Evolutionary conservation across 2,797 vertebrate genomes (phyloP).

Genomic region (Pipistrellus pygmaeus): DNA sequence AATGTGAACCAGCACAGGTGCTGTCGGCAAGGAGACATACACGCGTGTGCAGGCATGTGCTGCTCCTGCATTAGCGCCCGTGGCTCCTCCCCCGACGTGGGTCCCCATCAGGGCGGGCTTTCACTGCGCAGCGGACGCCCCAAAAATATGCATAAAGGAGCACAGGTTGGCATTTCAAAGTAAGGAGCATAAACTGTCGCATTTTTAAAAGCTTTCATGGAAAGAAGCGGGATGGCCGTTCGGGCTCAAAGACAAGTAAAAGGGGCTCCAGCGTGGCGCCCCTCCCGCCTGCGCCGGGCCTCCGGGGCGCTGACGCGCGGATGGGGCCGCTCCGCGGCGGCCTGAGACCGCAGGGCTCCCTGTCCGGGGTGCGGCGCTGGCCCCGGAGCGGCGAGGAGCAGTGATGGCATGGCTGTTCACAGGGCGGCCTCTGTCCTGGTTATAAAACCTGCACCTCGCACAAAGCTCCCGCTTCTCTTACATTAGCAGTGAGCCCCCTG

Average conservation of each 20-base stretch:
- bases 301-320: not conserved
- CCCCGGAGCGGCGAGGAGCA: not conserved
- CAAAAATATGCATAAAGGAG: slow-evolving; percentile 16
- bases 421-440: not conserved
- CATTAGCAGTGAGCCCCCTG: not conserved
- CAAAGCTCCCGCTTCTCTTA: not conserved
- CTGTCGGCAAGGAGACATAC: not conserved
- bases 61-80: too few species aligned
- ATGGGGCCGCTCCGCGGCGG: not conserved
- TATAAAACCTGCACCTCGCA: not conserved
- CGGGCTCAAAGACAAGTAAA: not conserved
- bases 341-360: not conserved
- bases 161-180: slow-evolving; percentile 1
- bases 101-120: not conserved
- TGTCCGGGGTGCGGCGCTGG: not conserved
- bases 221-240: not conserved
- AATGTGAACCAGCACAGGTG: not conserved
- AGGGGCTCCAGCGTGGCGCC: slow-evolving; percentile 39
- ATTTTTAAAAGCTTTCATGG: slow-evolving; percentile 37
- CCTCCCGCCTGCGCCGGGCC: not conserved
- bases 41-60: fast-evolving
- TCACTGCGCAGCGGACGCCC: not conserved
- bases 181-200: not conserved
- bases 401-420: not conserved
- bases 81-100: not conserved